Evolutionary conservation across 2,888 invertebrate species (phyloP), one percentile per base, ranked within the genome.

Genomic region (Lysandra bellargus): DNA sequence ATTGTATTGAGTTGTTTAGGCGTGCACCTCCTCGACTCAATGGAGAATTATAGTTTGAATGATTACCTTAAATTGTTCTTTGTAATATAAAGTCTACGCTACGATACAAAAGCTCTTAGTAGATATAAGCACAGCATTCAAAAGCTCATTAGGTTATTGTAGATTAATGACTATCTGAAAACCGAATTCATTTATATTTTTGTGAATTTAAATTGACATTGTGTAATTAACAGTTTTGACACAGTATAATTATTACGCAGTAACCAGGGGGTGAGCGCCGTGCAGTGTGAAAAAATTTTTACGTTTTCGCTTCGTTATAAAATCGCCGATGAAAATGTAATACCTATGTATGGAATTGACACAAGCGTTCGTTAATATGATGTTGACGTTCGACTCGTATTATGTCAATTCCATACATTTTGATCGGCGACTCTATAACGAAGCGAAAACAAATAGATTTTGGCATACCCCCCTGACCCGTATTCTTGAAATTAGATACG

Each of bases 61-160:
- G 84, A 85, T 82, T 83, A 83, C 84, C 84, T 85, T 85, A 82
- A 82, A 79, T 73, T 80, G 79, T 82, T 82, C 81, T 85, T 86
- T 83, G 82, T 87, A 83, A 82, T 79, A 80, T 83, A 81, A 84
- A 86, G 85, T 89, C 88, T 90, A 90, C 89, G 88, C 90, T 92
- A 92, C 90, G 86, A 87, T 90, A 92, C 90, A 91, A 90, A 92
- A 93, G 92, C 92, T 92, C 91, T 92, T 91, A 91, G 89, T 87
- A 89, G 87, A 87, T 83, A 83, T 80, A 90, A 91, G 90, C 90
- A 88, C 89, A 89, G 88, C 88, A 87, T 89, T 84, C 33, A 85
- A 92, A 93, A 93, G 93, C 92, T 93, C 93, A 86, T 88, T 87
- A 79, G 60, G 73, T 79, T 61, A 74, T 74, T 61, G 44, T 64